phyloP scores from a whole-genome alignment of 2,797 vertebrate genomes.

The Sylvia borin region DNA sequence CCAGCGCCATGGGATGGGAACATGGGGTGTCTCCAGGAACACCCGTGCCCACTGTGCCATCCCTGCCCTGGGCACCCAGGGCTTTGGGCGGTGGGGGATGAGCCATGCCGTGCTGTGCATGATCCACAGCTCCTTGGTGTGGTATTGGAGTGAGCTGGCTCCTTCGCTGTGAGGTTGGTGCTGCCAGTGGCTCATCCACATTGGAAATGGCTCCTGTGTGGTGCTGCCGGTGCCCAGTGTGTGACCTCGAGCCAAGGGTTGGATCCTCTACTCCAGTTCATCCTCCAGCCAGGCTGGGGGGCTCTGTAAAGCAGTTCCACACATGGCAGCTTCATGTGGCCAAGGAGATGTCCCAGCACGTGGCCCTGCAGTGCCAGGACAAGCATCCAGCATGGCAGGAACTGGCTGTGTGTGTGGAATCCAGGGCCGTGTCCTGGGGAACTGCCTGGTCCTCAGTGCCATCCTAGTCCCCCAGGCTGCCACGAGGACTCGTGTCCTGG shows the following conservation, averaged over 20 bases:
- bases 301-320: not conserved
- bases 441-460: not conserved
- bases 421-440: accelerated
- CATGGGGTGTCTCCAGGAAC: not conserved
- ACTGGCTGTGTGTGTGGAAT: accelerated
- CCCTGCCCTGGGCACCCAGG: accelerated
- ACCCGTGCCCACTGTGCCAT: accelerated
- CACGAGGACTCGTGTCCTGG: accelerated
- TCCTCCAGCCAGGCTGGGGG: not conserved
- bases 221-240: accelerated
- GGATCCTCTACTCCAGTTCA: not conserved
- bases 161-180: accelerated
- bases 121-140: accelerated
- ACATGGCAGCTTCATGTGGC: accelerated
- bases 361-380: accelerated
- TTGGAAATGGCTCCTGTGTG: not conserved
- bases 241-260: accelerated
- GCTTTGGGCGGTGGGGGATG: accelerated
- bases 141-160: not conserved
- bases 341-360: accelerated
- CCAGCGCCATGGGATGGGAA: accelerated
- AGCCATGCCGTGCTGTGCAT: not conserved
- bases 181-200: accelerated
- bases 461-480: not conserved
- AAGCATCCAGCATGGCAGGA: accelerated